Conservation (phyloP, 1,140 invertebrate genomes). For the Drosophila ficusphila region DNA sequence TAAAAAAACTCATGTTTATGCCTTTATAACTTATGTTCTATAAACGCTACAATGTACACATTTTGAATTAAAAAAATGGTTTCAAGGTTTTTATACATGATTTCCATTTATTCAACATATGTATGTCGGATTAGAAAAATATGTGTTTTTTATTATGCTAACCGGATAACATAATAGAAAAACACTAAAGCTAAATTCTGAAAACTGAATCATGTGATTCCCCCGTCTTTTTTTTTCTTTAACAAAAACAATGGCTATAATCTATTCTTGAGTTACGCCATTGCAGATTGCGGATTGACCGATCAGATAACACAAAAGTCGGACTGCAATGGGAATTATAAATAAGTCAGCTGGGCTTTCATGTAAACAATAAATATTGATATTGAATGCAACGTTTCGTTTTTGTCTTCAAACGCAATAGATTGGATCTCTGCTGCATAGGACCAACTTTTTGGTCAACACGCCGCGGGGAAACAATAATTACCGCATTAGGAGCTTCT, state of each 20-base stretch:
- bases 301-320: not conserved
- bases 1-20: too few species aligned
- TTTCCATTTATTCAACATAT: too few species aligned
- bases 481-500: constrained; percentile 59
- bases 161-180: too few species aligned
- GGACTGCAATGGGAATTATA: not conserved
- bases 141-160: too few species aligned
- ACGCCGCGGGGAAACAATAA: constrained; percentile 53
- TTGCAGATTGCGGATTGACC: not conserved
- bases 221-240: not conserved
- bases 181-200: not conserved
- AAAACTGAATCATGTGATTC: constrained; percentile 1
- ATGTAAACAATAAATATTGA: constrained; percentile 3
- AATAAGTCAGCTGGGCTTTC: not conserved
- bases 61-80: too few species aligned
- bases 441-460: constrained; percentile 70
- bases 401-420: not conserved
- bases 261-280: not conserved
- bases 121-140: too few species aligned
- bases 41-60: too few species aligned
- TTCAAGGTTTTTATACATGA: too few species aligned
- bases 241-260: not conserved
- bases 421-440: constrained; percentile 65
- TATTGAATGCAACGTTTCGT: not conserved
- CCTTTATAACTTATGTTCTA: too few species aligned